A percentile compares a stretch with the other conserved stretches of the same genome.
phyloP scores from a whole-genome alignment of 2,113 vertebrate genomes.

The Corythornis vintsioides region DNA sequence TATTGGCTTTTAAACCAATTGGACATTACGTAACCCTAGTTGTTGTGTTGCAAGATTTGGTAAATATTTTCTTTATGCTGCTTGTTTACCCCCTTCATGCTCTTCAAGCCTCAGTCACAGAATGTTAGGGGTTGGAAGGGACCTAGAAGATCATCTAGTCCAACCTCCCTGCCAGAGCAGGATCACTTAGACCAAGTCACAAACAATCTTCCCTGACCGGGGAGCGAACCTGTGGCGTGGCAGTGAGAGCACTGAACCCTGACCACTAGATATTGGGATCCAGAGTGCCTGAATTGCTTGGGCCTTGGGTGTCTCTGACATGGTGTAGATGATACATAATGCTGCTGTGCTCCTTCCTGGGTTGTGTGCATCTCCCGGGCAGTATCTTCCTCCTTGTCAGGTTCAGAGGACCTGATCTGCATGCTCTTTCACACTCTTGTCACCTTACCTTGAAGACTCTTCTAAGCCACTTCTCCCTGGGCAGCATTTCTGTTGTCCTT shows the following conservation, averaged over 20 bases:
- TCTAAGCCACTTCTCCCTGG: background rate
- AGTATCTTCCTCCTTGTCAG: background rate
- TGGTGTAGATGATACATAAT: background rate
- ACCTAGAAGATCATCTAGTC: too few species aligned
- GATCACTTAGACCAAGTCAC: too few species aligned
- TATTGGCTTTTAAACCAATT: background rate
- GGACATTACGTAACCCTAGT: background rate
- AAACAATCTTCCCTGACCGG: too few species aligned
- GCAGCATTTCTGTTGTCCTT: constrained; percentile 12
- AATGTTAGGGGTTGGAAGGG: too few species aligned
- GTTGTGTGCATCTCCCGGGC: background rate
- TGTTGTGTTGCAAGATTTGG: background rate
- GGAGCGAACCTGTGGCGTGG: too few species aligned
- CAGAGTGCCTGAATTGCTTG: too few species aligned
- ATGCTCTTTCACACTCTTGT: background rate
- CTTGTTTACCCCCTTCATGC: background rate
- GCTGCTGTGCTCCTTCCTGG: background rate
- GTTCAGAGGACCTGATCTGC: background rate
- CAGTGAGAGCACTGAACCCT: too few species aligned
- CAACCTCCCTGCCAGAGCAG: too few species aligned
- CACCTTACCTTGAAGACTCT: background rate
- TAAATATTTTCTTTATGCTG: background rate
- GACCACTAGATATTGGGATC: too few species aligned
- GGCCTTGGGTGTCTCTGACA: background rate
- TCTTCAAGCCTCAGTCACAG: background rate